Base-by-base conservation (phyloP, 2,888 invertebrate genomes). In the Tenodera sinensis region DNA sequence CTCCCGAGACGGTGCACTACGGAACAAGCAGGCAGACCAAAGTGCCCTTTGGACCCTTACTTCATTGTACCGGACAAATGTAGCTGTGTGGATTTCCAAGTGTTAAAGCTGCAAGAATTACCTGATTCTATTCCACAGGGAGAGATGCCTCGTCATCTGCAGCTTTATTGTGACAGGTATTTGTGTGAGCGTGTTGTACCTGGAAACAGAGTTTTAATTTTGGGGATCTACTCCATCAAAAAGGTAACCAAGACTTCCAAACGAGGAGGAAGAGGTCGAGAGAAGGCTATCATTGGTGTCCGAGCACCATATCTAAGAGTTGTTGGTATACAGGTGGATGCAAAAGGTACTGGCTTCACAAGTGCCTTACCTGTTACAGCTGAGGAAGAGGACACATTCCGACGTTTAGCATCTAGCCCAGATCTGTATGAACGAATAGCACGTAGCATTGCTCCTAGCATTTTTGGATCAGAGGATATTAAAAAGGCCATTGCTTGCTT, bases 21-120 rank as follows among this genome's bases (percentile, higher is more conserved):
- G 27, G 99, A 99, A 92, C 98, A 98, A 94, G 97, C 97, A 90
- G 98, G 98, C 42, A 94, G 97, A 88, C 97, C 97, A 0, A 97
- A 97, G 92, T 99, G 99, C 92, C 99, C 99, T 0, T 93, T 99
- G 89, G 99, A 99, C 94, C 99, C 99, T 1, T 99, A 98, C 93
- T 99, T 98, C 93, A 99, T 99, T 91, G 96, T 99, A 93, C 99
- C 99, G 27, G 99, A 99, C 93, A 99, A 98, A 93, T 99, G 99
- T 93, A 95, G 96, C 91, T 99, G 99, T 93, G 98, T 99, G 34
- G 99, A 99, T 94, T 99, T 98, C 93, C 99, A 99, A 96, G 96
- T 97, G 0, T 93, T 99, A n/a, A 99, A 99, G 93, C 93, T 99
- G 20, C 99, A 99, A 95, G 99, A 99, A 93, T 94, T 98, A 28